These are phyloP conservation scores for Bembecia ichneumoniformis DNA, from an alignment of 2,888 invertebrate species.

Conservation along the genomic window DNA sequence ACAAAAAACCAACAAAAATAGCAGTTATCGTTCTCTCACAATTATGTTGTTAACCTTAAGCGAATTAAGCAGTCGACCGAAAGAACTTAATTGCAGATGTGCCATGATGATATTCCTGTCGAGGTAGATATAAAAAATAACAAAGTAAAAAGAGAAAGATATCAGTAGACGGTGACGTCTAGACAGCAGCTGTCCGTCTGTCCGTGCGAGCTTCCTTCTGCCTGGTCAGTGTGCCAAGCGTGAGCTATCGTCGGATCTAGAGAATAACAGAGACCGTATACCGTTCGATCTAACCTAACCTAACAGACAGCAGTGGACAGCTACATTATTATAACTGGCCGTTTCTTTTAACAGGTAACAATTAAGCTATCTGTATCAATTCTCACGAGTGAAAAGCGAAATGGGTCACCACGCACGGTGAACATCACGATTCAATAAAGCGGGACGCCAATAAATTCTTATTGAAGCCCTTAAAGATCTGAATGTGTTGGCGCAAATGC, in stretches of 20 bases:
- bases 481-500: not conserved
- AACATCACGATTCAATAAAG: constrained; percentile 6
- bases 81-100: too few relatives aligned
- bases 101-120: not conserved
- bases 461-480: constrained; percentile 6
- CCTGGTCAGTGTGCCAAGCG: constrained; percentile 48
- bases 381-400: not conserved
- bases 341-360: not conserved
- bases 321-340: not conserved
- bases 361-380: not conserved
- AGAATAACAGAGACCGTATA: constrained; percentile 24
- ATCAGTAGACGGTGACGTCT: constrained; percentile 8
- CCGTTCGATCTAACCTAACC: constrained; percentile 19
- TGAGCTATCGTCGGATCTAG: constrained; percentile 30
- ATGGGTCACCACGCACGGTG: not conserved
- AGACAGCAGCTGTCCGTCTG: constrained; percentile 34
- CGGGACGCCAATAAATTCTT: constrained; percentile 22
- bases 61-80: too few relatives aligned
- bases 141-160: not conserved
- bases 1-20: too few relatives aligned
- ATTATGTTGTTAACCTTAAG: too few relatives aligned
- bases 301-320: constrained; percentile 1
- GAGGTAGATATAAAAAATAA: not conserved
- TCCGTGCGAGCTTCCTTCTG: constrained; percentile 30
- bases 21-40: too few relatives aligned